Base-by-base conservation (phyloP, 2,888 invertebrate genomes). In the Trichopria drosophilae region DNA sequence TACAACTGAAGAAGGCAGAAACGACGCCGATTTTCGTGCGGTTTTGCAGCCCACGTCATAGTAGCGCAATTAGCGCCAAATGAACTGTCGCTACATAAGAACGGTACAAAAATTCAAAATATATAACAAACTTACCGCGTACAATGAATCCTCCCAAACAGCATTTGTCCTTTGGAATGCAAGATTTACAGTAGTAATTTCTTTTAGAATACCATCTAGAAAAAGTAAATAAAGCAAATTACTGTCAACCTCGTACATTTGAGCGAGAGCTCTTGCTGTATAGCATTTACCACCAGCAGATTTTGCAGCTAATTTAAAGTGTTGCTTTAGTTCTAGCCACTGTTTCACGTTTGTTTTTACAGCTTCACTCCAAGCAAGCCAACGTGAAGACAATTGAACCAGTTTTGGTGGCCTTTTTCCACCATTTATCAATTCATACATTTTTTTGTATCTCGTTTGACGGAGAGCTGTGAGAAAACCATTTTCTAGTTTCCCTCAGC, bases 281-380 rank as follows among this genome's bases (percentile, higher is more conserved):
- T 60, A 59, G 45, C 61, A 60, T 50, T 56, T 57, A 10, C 63
- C 57, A 4, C 47, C 12, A 7, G 49, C 26, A 28, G 24, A 23
- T 35, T 31, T 18, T n/a, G 52, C 34, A 20, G 52, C 52, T 16
- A 36, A 34, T n/a, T 40, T 35, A 40, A 65, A 66, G 26, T 59
- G 53, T 13, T 46, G 45, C 53, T 62, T 59, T 28, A 63, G 44
- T 48, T 60, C 61, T 37, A 56, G 16, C 59, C 60, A 65, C 37
- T 66, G 62, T n/a, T 56, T 40, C n/a, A 63, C 12, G 23, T 58
- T 61, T 26, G 44, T 57, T 28, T 49, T 37, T 7, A 61, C 60
- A 7, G 62, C 61, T 34, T 46, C 46, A 43, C 56, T 57, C 53
- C 59, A 58, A 4, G 61, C 57, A 10, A 66, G 53, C 67, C 66